Percentiles rank a stretch among this genome's conserved stretches.
phyloP scores from a whole-genome alignment of 2,888 invertebrate species.

The Chirona hameri region DNA sequence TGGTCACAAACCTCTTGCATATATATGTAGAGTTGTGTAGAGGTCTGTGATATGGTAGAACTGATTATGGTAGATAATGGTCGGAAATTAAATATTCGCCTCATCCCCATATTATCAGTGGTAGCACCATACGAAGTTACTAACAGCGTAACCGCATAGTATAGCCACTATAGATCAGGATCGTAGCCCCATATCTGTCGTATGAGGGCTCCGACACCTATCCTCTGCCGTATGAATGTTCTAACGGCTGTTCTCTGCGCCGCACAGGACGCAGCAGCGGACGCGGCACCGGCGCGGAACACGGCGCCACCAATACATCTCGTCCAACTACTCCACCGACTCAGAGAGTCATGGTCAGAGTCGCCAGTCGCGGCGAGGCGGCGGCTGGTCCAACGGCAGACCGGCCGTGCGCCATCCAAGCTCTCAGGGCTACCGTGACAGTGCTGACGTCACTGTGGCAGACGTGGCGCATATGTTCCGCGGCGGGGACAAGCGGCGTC shows the following conservation, averaged over 20 bases:
- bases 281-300: conserved; percentile 29
- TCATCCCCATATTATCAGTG: no score
- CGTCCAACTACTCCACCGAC: conserved; percentile 24
- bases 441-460: conserved; percentile 47
- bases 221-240: no score
- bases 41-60: no score
- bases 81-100: no score
- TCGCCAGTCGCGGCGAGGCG: neutral
- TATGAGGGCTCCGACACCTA: no score
- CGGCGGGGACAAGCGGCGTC: conserved; percentile 63
- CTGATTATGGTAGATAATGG: no score
- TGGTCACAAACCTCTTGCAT: no score
- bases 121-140: no score
- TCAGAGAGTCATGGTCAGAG: neutral
- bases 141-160: no score
- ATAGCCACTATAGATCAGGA: no score
- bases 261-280: neutral
- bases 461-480: conserved; percentile 45
- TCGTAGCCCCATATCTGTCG: no score
- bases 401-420: conserved; percentile 48
- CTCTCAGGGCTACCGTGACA: conserved; percentile 45
- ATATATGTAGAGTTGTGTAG: no score
- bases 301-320: neutral
- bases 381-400: conserved; percentile 47
- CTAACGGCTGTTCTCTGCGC: neutral